Percentiles rank a stretch among this genome's conserved stretches.
Evolutionary conservation across 1,140 invertebrate genomes (phyloP).

Genomic region (Brachionus rotundiformis): DNA sequence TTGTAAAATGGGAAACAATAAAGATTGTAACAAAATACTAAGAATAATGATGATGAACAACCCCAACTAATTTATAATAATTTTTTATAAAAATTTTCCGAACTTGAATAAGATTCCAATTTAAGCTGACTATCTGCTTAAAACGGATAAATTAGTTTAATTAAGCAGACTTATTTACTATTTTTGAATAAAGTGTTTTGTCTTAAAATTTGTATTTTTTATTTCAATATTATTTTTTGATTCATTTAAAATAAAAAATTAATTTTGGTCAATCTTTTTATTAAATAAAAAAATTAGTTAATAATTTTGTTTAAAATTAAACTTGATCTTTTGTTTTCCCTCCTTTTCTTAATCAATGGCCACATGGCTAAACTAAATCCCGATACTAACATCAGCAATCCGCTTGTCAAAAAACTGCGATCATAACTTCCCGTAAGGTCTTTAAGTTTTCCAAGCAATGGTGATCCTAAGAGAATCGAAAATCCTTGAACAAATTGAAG

Average conservation of each 20-base stretch:
- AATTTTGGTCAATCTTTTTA: no score
- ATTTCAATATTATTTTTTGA: no score
- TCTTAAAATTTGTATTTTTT: no score
- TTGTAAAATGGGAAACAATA: conserved; percentile 4
- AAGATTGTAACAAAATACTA: conserved; percentile 29
- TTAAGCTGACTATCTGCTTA: not conserved
- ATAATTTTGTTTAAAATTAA: not conserved
- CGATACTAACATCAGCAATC: conserved; percentile 38
- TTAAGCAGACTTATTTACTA: conserved; percentile 45
- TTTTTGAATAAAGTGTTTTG: not conserved
- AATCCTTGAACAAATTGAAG: conserved; percentile 87
- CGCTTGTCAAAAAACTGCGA: conserved; percentile 7
- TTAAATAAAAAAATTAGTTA: not conserved
- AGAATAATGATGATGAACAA: conserved; percentile 51
- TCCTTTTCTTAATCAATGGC: not conserved
- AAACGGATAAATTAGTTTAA: conserved; percentile 43
- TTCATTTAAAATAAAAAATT: no score
- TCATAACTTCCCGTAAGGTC: conserved; percentile 33
- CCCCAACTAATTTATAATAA: not conserved
- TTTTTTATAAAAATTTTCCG: not conserved
- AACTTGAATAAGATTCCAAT: conserved; percentile 43
- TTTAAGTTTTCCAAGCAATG: conserved; percentile 58
- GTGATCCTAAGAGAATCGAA: conserved; percentile 78
- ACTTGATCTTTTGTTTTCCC: not conserved
- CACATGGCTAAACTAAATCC: not conserved